Evolutionary conservation across 1,140 invertebrate species (phyloP).

Genomic region (Zaprionus lachaisei): DNA sequence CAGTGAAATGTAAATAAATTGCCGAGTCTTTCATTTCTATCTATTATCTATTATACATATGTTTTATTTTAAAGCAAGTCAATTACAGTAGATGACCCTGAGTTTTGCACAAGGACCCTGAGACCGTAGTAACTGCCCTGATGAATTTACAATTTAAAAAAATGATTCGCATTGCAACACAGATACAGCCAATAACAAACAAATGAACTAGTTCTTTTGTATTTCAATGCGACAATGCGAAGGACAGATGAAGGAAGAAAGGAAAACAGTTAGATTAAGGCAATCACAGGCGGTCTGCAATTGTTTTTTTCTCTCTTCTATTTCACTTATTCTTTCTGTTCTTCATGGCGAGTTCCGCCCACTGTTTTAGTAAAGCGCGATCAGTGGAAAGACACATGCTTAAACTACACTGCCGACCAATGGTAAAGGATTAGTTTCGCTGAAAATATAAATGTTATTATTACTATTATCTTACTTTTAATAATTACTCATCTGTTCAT

Average conservation of each 20-base stretch:
- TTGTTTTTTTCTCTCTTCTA: neutral
- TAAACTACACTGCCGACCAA: neutral
- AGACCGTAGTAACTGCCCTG: no score
- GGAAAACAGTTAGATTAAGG: neutral
- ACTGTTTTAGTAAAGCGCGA: neutral
- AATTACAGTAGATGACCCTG: no score
- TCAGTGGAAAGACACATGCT: neutral
- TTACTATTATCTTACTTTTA: neutral
- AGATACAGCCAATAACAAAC: neutral
- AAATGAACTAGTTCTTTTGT: neutral
- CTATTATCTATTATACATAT: no score
- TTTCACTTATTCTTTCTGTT: neutral
- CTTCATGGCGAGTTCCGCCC: neutral
- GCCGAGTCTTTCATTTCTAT: no score
- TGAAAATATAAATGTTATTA: neutral
- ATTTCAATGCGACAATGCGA: neutral
- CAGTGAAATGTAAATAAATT: no score
- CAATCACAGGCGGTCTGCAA: neutral
- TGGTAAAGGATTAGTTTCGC: neutral
- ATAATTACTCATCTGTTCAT: neutral
- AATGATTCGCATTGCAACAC: neutral
- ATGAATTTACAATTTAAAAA: neutral
- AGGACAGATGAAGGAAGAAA: no score
- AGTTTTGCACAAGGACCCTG: no score
- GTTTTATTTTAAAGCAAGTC: no score